A percentile compares a stretch with the other conserved stretches of the same genome.
These are phyloP conservation scores for Pelusios castaneus DNA, from an alignment of 2,113 vertebrate species.

Conservation along the genomic window DNA sequence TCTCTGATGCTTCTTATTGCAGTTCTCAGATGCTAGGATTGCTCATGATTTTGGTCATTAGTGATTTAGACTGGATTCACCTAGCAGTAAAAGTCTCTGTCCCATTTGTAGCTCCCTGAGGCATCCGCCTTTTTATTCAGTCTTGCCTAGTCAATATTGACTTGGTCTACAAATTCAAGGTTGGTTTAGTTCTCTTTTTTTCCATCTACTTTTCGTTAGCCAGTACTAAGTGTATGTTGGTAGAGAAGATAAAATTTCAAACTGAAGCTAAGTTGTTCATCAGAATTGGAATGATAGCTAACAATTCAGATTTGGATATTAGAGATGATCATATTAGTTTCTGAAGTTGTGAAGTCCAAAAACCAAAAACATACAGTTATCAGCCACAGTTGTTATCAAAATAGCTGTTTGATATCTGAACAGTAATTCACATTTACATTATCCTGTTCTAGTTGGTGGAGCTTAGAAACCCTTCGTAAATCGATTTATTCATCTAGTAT, in stretches of 20 bases:
- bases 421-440: constrained; percentile 52
- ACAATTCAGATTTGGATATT: background rate
- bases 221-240: background rate
- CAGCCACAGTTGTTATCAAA: background rate
- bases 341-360: constrained; percentile 18
- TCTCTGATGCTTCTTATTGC: background rate
- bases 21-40: background rate
- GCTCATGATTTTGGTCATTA: background rate
- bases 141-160: background rate
- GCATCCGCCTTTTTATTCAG: background rate
- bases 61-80: background rate
- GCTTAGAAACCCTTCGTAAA: constrained; percentile 5
- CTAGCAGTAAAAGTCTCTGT: background rate
- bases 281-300: constrained; percentile 7
- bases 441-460: constrained; percentile 13
- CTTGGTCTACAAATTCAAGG: background rate
- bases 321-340: background rate
- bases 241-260: background rate
- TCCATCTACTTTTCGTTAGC: background rate
- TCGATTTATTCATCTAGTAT: constrained; percentile 26
- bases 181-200: background rate
- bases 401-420: constrained; percentile 39
- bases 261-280: background rate
- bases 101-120: background rate
- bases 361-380: constrained; percentile 9